Evolutionary conservation across 2,113 vertebrate genomes (phyloP).

Genomic region (Tenebrosternarchus preto): DNA sequence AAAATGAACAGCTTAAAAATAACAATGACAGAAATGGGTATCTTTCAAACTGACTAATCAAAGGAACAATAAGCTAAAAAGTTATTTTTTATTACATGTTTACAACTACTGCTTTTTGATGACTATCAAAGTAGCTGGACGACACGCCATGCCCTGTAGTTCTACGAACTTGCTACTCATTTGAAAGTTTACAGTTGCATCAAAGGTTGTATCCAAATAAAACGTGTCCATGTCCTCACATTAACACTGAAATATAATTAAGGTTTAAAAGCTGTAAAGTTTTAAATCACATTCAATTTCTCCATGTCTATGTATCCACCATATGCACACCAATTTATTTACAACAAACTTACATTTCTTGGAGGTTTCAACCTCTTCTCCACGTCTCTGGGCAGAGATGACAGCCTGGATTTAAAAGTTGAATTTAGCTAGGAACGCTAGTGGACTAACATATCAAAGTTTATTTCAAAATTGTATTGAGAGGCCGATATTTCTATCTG

Average conservation of each 20-base stretch:
- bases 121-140: no score
- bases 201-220: neutral
- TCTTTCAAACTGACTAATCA: no score
- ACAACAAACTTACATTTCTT: conserved; percentile 49
- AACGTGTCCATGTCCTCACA: neutral
- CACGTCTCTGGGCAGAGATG: conserved; percentile 18
- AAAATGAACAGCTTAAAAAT: neutral
- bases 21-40: neutral
- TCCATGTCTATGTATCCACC: neutral
- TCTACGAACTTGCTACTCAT: no score
- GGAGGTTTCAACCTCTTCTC: conserved; percentile 54
- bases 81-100: no score
- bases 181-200: neutral
- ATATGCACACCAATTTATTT: neutral
- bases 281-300: neutral
- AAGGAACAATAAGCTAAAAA: no score
- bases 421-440: neutral
- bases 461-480: neutral
- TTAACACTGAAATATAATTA: neutral
- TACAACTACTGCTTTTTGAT: no score
- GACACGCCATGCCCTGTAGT: no score
- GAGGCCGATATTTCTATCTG: neutral
- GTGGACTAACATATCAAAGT: neutral
- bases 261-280: neutral
- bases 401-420: conserved; percentile 34